A percentile compares a stretch with the other conserved stretches of the same genome.
Evolutionary conservation across 2,797 vertebrate genomes (phyloP).

Genomic region (Margarornis squamiger): DNA sequence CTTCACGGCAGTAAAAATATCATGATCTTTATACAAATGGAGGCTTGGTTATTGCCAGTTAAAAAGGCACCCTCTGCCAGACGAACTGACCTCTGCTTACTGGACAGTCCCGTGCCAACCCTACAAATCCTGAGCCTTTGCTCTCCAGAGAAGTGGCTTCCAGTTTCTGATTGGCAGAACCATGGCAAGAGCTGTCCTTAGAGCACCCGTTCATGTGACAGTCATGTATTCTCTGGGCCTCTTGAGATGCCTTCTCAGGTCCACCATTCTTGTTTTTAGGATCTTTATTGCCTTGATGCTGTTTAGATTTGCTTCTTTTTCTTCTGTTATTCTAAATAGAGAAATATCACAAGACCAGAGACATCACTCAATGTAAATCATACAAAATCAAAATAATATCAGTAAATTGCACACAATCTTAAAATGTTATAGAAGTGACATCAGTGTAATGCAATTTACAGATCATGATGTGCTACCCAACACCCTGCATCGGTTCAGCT

Average conservation of each 20-base stretch:
- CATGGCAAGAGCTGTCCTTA: slow-evolving; percentile 62
- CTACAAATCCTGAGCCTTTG: slow-evolving; percentile 46
- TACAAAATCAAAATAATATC: not conserved
- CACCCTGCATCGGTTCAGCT: not conserved
- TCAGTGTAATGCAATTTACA: not conserved
- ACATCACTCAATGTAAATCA: not conserved
- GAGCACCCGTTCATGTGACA: slow-evolving; percentile 47
- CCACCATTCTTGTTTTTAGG: slow-evolving; percentile 64
- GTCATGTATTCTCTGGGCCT: slow-evolving; percentile 6
- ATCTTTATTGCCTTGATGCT: slow-evolving; percentile 75
- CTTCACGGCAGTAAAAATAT: not conserved
- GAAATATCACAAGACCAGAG: not conserved
- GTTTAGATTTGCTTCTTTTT: slow-evolving; percentile 81
- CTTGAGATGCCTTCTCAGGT: slow-evolving; percentile 49
- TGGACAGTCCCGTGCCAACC: not conserved
- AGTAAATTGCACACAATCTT: not conserved
- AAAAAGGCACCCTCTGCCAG: not conserved
- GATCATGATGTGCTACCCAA: not conserved
- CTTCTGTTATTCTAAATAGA: slow-evolving; percentile 76
- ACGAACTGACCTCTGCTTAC: slow-evolving; percentile 71
- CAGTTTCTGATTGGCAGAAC: slow-evolving; percentile 58
- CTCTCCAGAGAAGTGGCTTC: slow-evolving; percentile 38
- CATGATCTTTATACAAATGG: not conserved
- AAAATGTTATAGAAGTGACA: not conserved
- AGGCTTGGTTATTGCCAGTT: not conserved